Base-by-base conservation (phyloP, 2,113 vertebrate genomes). In the Todiramphus chloris region DNA sequence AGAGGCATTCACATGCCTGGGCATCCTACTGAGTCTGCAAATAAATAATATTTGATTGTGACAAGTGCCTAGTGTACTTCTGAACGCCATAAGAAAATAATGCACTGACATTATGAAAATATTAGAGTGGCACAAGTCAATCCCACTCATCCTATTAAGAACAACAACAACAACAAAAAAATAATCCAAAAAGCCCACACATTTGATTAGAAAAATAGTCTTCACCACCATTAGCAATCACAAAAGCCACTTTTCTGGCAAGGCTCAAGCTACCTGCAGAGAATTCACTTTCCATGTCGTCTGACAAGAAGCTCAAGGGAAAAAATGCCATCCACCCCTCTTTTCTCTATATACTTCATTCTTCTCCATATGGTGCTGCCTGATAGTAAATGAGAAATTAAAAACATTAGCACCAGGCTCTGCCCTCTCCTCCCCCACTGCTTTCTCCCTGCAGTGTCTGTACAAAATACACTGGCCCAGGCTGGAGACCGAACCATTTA, bases 321-420 rank as follows among this genome's bases (percentile, higher is more conserved):
- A 89, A 89, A 96, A 79, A 87, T 48, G 58, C 58, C 93, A 81
- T 90, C 95, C 89, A 91, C 91, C 50, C 55, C 59, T 81, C 76
- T 87, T 90, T 53, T 59, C 84, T 90, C 77, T 92, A 4, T 56
- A 72, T 48, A 51, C 88, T 91, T 55, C 24, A 10, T 75, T 93
- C 94, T 88, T 59, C 88, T 95, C 95, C 92, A 95, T 96, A 93
- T 95, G 94, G 90, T 78, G 69, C 80, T 93, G 53, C 90, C 94
- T 96, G 78, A 93, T 95, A 97, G 90, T 84, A 97, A 97, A 97
- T 90, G 93, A 96, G 95, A 96, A 96, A 96, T 96, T 96, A 93
- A 96, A 96, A 94, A 84, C 93, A 78, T 86, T 70, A 97, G 50
- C 88, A 93, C 66, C 84, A 94, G 77, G 48, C 66, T 72, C 76